These are phyloP conservation scores for Ichneumon xanthorius DNA, from an alignment of 2,888 invertebrate genomes.

Conservation along the genomic window DNA sequence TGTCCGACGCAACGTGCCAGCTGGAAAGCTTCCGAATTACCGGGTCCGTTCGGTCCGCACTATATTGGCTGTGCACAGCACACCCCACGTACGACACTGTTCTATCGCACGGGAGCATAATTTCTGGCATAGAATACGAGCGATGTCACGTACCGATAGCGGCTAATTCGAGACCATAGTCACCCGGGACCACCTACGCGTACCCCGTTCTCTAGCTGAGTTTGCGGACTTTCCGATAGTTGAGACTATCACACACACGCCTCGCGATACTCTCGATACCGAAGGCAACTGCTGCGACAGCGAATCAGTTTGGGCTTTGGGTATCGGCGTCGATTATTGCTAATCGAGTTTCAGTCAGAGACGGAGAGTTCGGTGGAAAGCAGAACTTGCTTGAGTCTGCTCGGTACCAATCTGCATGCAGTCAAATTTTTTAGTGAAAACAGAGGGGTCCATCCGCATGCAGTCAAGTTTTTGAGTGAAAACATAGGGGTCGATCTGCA, in stretches of 20 bases:
- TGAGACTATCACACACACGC: conserved; percentile 35
- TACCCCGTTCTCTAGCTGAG: conserved; percentile 28
- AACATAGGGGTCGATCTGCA: too few species aligned
- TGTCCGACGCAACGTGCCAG: conserved; percentile 13
- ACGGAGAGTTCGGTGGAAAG: background rate
- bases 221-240: conserved; percentile 49
- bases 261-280: conserved; percentile 38
- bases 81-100: conserved; percentile 28
- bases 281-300: conserved; percentile 32
- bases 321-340: conserved; percentile 36
- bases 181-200: conserved; percentile 10
- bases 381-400: background rate
- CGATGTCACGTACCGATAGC: conserved; percentile 53
- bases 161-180: conserved; percentile 44
- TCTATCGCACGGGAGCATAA: conserved; percentile 25
- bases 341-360: conserved; percentile 49
- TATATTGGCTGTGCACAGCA: conserved; percentile 5
- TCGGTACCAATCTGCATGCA: background rate
- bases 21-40: conserved; percentile 19
- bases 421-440: too few species aligned
- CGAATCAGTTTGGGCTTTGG: conserved; percentile 43
- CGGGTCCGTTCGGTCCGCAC: background rate
- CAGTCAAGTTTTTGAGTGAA: too few species aligned
- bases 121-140: conserved; percentile 20
- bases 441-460: too few species aligned